These are phyloP conservation scores for Hydropotes inermis DNA, from an alignment of 2,113 vertebrate genomes.

Conservation along the genomic window DNA sequence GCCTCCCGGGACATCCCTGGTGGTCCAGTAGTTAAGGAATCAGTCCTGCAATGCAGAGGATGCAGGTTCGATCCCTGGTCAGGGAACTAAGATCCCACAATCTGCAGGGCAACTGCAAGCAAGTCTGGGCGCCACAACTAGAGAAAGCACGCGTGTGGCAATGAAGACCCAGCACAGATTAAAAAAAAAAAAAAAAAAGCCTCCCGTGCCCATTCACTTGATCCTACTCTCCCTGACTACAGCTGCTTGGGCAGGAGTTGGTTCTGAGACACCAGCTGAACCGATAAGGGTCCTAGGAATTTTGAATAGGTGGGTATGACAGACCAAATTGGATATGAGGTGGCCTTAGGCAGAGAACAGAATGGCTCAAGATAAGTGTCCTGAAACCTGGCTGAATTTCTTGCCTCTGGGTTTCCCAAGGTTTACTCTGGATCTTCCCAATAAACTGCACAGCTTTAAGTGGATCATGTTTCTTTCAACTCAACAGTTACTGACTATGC, in stretches of 20 bases:
- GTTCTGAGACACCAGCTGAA: neutral
- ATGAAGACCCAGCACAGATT: neutral
- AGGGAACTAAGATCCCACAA: neutral
- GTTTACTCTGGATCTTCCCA: neutral
- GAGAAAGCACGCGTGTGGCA: neutral
- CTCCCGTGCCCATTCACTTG: neutral
- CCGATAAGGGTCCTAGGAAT: neutral
- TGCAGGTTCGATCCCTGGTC: neutral
- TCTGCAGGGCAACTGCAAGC: neutral
- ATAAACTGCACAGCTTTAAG: neutral
- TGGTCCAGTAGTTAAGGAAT: neutral
- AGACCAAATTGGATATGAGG: neutral
- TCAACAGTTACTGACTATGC: accelerated
- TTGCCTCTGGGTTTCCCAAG: neutral
- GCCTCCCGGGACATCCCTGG: neutral
- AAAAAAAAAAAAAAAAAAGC: neutral
- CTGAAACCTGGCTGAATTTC: neutral
- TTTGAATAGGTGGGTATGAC: neutral
- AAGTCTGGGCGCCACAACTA: neutral
- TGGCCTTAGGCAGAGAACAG: neutral
- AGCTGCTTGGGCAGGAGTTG: neutral
- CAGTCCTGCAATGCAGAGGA: neutral
- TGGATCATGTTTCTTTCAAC: neutral
- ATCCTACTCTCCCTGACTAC: neutral
- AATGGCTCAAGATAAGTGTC: neutral